Conservation (phyloP, 35 echinoderm and acorn worm species). For the Lytechinus variegatus region DNA sequence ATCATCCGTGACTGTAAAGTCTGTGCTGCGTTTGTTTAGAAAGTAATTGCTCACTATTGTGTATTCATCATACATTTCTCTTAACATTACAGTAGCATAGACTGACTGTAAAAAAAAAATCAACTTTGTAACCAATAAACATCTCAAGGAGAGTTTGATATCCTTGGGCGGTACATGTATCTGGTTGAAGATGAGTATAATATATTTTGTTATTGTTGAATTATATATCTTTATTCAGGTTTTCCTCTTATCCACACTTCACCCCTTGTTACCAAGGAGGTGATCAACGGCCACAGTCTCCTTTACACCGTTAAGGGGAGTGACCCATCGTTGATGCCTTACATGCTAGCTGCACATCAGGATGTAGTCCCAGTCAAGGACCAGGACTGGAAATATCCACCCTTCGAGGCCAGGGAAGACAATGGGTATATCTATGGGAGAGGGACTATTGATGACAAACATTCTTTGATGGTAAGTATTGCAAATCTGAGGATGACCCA, state of each 20-base stretch:
- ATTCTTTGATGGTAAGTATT: slow-evolving; percentile 78
- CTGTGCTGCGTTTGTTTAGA: too few species aligned
- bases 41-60: too few species aligned
- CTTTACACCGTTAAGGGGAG: slow-evolving; percentile 83
- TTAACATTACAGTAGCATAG: too few species aligned
- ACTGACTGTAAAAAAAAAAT: too few species aligned
- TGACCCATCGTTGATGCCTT: slow-evolving; percentile 71
- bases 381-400: slow-evolving; percentile 81
- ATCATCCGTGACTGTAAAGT: too few species aligned
- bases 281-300: slow-evolving; percentile 75
- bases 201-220: too few species aligned
- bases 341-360: slow-evolving; percentile 84
- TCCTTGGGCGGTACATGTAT: too few species aligned
- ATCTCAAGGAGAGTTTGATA: too few species aligned
- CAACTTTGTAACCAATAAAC: too few species aligned
- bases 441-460: slow-evolving; percentile 97
- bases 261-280: slow-evolving; percentile 71
- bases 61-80: too few species aligned
- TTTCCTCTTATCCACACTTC: slow-evolving; percentile 79
- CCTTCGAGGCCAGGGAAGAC: slow-evolving; percentile 79
- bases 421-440: slow-evolving; percentile 95
- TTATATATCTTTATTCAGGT: slow-evolving; percentile 50
- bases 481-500: too few species aligned
- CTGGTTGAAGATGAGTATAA: too few species aligned
- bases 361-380: slow-evolving; percentile 95